Conservation (phyloP, 2,113 vertebrate species). For the Gallinago paraguaiae region DNA sequence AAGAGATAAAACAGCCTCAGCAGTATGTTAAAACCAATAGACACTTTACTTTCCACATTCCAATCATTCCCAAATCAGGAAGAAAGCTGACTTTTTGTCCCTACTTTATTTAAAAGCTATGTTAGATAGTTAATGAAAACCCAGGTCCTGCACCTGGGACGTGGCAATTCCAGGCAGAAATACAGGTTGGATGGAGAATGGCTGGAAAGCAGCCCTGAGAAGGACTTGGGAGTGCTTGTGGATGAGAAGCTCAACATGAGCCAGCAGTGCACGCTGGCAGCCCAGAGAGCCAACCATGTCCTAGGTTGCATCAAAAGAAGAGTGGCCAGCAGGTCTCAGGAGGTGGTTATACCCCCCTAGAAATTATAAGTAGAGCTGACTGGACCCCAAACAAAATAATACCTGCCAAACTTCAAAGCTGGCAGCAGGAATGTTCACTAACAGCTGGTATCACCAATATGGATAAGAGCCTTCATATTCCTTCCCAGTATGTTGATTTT, state of each 20-base stretch:
- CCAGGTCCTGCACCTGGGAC: too few species aligned
- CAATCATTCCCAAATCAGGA: neutral
- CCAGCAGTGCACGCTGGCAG: too few species aligned
- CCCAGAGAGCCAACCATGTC: too few species aligned
- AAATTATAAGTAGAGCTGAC: neutral
- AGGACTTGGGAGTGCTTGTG: too few species aligned
- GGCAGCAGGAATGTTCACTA: neutral
- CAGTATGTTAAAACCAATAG: neutral
- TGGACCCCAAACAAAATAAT: neutral
- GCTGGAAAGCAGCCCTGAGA: too few species aligned
- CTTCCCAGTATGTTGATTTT: neutral
- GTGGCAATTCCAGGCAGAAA: too few species aligned
- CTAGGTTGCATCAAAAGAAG: too few species aligned
- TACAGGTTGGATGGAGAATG: too few species aligned
- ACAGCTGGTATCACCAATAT: neutral
- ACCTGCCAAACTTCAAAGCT: neutral
- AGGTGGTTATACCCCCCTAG: neutral
- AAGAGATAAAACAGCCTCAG: neutral
- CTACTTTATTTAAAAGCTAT: neutral
- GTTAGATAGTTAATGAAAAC: neutral
- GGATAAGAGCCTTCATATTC: neutral
- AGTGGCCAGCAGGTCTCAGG: too few species aligned
- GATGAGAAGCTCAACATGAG: too few species aligned
- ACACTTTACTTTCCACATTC: neutral
- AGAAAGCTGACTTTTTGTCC: neutral